Percentiles rank a stretch among this genome's conserved stretches.
Evolutionary conservation across 2,797 vertebrate genomes (phyloP).

Genomic region (Arctocebus calabarensis): DNA sequence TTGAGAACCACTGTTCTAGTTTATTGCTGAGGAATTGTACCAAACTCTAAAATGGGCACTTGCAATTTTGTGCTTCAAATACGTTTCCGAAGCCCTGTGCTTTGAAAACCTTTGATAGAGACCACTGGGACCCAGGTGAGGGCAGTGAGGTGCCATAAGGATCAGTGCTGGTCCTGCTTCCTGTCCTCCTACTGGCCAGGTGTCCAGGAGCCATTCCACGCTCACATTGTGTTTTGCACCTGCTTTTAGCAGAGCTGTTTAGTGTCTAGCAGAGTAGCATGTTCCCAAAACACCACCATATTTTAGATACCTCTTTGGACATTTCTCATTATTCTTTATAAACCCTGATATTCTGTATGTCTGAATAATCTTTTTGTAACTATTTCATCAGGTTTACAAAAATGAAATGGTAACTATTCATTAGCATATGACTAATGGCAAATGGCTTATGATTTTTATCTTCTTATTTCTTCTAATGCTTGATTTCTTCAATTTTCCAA

Average conservation of each 20-base stretch:
- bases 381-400: conserved; percentile 42
- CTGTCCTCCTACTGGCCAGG: background rate
- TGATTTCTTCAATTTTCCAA: conserved; percentile 41
- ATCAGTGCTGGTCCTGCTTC: background rate
- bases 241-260: background rate
- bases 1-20: background rate
- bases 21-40: conserved; percentile 56
- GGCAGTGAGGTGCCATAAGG: background rate
- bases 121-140: background rate
- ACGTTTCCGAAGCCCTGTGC: background rate
- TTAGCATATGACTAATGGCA: too few relatives aligned
- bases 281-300: background rate
- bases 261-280: background rate
- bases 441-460: conserved; percentile 9
- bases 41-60: background rate
- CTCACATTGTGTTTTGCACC: background rate
- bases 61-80: background rate
- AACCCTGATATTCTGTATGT: background rate
- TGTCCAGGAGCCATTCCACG: background rate
- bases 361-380: background rate
- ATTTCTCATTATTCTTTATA: background rate
- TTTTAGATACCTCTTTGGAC: background rate
- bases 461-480: conserved; percentile 39
- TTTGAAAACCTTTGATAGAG: conserved; percentile 43
- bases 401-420: background rate